These are phyloP conservation scores for Phaenicophaeus curvirostris DNA, from an alignment of 2,797 vertebrate species.

Conservation along the genomic window DNA sequence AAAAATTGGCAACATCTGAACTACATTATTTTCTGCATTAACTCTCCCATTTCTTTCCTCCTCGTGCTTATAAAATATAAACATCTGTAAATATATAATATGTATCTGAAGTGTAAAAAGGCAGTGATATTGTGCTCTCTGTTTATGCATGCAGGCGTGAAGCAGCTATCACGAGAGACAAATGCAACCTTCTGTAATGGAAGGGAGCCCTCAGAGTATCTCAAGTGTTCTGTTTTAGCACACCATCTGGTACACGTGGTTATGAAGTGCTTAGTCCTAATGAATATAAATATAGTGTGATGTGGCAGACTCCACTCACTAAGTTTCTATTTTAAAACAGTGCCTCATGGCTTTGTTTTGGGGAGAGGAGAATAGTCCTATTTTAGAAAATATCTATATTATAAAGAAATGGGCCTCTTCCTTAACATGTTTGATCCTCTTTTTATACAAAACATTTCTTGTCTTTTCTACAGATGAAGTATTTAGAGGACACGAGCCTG, in stretches of 20 bases:
- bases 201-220: neutral
- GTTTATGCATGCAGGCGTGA: neutral
- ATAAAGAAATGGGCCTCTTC: neutral
- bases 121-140: neutral
- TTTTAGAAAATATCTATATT: neutral
- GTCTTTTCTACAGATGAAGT: constrained; percentile 87
- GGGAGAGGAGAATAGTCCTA: neutral
- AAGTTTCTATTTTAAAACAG: constrained; percentile 47
- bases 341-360: neutral
- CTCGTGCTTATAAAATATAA: neutral
- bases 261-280: constrained; percentile 29
- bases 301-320: constrained; percentile 12
- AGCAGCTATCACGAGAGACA: neutral
- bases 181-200: neutral
- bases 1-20: neutral
- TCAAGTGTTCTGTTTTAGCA: neutral
- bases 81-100: neutral
- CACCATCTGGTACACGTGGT: constrained; percentile 17
- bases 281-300: constrained; percentile 42
- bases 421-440: neutral
- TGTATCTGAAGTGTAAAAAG: neutral
- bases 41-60: neutral
- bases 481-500: constrained; percentile 93
- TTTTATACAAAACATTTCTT: neutral
- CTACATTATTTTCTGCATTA: neutral